Base-by-base conservation (phyloP, 2,888 invertebrate genomes). In the Lepidocyrtinus sp. region DNA sequence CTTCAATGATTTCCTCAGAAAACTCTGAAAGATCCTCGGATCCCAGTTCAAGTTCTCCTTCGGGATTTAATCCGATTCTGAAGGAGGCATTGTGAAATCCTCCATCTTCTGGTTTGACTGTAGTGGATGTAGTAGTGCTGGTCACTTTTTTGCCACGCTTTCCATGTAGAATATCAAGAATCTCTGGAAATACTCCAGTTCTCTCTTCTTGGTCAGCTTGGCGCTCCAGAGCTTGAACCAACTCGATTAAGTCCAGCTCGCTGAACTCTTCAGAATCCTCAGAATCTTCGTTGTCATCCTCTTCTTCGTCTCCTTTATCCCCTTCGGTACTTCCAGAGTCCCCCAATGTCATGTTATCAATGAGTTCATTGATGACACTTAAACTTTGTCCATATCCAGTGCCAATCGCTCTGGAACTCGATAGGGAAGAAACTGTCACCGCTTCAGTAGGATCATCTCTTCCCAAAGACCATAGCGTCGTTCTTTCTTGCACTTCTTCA, bases 1-100 rank as follows among this genome's bases (percentile, higher is more conserved):
- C 83, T 0, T 83, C 83, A 15, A 73, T 77, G 74, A 85, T 81
- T 63, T 84, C 84, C n/a, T 83, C 85, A 2, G 81, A 63, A 46
- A 84, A 68, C 15, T 78, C 67, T 1, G 69, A 78, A 9, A 84
- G 50, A 59, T 81, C 82, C 22, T 71, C 74, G 2, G 77, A 72
- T 0, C 68, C 67, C 15, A 74, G 45, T 12, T 55, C 24, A 5
- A 75, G 55, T 24, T 82, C 75, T 0, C 78, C 83, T 5, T 74
- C 73, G 2, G 62, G 63, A 45, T 82, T 70, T 24, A 70, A 26
- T 12, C 69, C 59, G 3, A 70, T 77, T 1, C 69, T 24, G 2
- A 71, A 24, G 1, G 75, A 19, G 12, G 50, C 61, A 59, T 69
- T 74, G 45, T 64, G 1, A 50, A 26, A 2, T 26, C 22, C 36